These are phyloP conservation scores for Sepioteuthis lessoniana DNA, from an alignment of 2,888 invertebrate genomes.

Conservation along the genomic window DNA sequence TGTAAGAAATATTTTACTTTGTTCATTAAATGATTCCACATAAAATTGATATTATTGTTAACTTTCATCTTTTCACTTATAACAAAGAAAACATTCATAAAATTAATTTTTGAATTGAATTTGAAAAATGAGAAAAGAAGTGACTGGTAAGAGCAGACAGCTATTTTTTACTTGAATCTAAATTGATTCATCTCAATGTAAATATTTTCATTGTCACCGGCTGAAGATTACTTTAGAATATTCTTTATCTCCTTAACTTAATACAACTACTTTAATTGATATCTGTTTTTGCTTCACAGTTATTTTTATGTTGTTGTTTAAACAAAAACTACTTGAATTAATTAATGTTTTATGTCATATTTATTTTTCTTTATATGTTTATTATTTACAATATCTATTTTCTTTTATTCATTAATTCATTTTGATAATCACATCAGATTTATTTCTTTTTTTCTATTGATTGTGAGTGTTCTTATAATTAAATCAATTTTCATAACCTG, in stretches of 20 bases:
- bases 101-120: too few relatives aligned
- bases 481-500: background rate
- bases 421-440: background rate
- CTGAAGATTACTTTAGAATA: background rate
- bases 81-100: too few relatives aligned
- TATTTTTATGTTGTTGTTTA: background rate
- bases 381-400: background rate
- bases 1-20: too few relatives aligned
- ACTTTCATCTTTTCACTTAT: too few relatives aligned
- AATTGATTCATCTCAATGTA: too few relatives aligned
- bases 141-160: too few relatives aligned
- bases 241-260: background rate
- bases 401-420: too few relatives aligned
- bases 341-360: background rate
- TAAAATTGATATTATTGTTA: too few relatives aligned
- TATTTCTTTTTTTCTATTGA: background rate
- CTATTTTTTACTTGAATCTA: too few relatives aligned
- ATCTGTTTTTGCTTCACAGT: background rate
- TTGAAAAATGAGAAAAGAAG: too few relatives aligned
- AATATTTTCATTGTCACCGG: background rate
- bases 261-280: background rate
- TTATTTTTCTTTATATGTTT: background rate
- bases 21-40: too few relatives aligned
- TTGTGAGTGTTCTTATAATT: background rate
- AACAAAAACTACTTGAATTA: conserved; percentile 14